Conservation (phyloP, 2,113 vertebrate genomes). For the Halcyon malimbica region DNA sequence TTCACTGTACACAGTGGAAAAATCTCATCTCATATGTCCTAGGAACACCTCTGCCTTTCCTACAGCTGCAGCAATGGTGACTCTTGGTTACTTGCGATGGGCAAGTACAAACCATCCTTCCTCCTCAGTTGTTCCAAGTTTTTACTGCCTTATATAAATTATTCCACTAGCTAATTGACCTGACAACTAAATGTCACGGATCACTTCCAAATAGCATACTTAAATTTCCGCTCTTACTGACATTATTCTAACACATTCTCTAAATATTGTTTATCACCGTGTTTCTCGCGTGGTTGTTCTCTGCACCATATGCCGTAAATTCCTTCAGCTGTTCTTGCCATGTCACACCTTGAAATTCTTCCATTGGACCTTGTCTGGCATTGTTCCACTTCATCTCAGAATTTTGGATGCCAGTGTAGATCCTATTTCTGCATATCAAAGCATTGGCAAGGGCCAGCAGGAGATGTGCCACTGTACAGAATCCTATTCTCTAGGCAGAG, state of each 20-base stretch:
- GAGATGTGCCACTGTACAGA: background rate
- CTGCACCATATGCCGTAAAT: background rate
- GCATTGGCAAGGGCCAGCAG: background rate
- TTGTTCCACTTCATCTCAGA: background rate
- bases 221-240: background rate
- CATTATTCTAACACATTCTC: background rate
- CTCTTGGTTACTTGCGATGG: fast-evolving
- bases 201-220: background rate
- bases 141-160: background rate
- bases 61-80: background rate
- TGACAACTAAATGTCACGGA: background rate
- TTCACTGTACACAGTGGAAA: background rate
- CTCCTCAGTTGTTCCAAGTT: background rate
- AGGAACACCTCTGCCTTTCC: background rate
- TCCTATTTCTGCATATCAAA: background rate
- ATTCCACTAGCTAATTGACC: background rate
- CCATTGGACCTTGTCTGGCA: background rate
- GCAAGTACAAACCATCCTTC: background rate
- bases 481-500: background rate
- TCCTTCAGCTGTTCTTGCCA: background rate
- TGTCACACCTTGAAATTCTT: background rate
- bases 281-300: background rate
- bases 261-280: background rate
- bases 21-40: background rate
- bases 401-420: background rate